These are phyloP conservation scores for Zonotrichia albicollis DNA, from an alignment of 2,797 vertebrate genomes.

Conservation along the genomic window DNA sequence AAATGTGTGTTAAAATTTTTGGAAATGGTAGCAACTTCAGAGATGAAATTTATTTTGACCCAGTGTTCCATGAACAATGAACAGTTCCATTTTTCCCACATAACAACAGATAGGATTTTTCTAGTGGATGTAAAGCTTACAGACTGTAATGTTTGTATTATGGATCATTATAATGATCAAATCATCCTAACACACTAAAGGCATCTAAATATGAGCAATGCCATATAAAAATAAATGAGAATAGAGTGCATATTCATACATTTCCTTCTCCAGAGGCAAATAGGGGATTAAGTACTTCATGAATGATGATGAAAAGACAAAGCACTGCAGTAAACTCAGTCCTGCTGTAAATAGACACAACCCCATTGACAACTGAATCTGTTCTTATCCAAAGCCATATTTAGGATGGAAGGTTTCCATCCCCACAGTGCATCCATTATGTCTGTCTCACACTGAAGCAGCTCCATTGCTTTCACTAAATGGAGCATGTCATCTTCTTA, in stretches of 20 bases:
- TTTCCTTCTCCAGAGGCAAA: not conserved
- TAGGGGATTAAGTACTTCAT: not conserved
- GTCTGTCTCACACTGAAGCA: constrained; percentile 9
- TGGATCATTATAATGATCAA: not conserved
- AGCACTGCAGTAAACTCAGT: not conserved
- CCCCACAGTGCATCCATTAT: not conserved
- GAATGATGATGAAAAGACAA: constrained; percentile 3
- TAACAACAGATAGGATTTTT: not conserved
- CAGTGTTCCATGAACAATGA: not conserved
- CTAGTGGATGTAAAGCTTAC: not conserved
- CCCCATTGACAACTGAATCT: not conserved
- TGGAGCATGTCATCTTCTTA: not conserved
- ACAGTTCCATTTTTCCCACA: not conserved
- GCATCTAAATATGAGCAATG: not conserved
- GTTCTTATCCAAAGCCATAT: not conserved
- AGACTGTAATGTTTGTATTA: not conserved
- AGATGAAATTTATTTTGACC: not conserved
- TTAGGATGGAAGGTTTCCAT: not conserved
- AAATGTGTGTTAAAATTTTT: not conserved
- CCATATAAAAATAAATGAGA: constrained; percentile 10
- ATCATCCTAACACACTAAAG: not conserved
- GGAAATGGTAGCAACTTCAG: not conserved
- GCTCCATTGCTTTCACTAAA: constrained; percentile 27
- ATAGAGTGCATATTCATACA: not conserved
- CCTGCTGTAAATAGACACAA: not conserved